Conservation (phyloP, 2,113 vertebrate genomes). For the Gallinago jamesoni region DNA sequence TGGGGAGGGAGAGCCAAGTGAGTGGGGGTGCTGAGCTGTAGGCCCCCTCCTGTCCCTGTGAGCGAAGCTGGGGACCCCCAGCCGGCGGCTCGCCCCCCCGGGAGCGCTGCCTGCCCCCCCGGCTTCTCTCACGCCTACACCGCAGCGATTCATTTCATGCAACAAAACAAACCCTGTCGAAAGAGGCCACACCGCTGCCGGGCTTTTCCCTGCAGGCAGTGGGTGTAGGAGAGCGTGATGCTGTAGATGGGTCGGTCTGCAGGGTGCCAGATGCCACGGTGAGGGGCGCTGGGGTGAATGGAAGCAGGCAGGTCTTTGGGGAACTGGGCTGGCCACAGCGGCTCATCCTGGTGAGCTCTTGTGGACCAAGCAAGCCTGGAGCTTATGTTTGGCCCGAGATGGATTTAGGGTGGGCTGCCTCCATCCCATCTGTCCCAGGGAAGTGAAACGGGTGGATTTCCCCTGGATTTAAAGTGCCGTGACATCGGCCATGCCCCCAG, state of each 20-base stretch:
- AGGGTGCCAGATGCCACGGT: neutral
- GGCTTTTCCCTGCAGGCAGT: neutral
- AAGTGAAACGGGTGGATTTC: neutral
- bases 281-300: rapidly evolving
- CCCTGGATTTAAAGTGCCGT: neutral
- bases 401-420: neutral
- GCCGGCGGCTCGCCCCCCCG: rapidly evolving
- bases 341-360: neutral
- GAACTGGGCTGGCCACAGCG: neutral
- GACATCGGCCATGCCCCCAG: neutral
- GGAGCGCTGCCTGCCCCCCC: neutral
- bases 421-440: neutral
- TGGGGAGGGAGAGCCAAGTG: neutral
- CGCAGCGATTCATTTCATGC: neutral
- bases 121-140: neutral
- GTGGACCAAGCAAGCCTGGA: rapidly evolving
- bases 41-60: neutral
- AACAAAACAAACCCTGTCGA: neutral
- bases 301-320: neutral
- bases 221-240: neutral
- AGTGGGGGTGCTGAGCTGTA: neutral
- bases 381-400: neutral
- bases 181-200: neutral
- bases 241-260: neutral
- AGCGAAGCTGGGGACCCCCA: neutral